Base-by-base conservation (phyloP, 2,797 vertebrate species). In the Aselliscus stoliczkanus region DNA sequence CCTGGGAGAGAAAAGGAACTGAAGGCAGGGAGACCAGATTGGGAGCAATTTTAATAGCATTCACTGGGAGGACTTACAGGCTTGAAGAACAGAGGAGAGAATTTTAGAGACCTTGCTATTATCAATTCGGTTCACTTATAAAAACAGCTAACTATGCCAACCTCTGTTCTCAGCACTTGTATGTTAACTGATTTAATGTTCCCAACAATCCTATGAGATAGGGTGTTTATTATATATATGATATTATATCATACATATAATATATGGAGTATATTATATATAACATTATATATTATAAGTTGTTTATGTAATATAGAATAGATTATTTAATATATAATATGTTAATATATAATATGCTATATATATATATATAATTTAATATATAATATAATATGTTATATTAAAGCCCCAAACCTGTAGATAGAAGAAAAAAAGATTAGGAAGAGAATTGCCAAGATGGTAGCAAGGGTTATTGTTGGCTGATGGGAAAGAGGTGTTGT, bases 71-170 rank as follows among this genome's bases (percentile, higher is more conserved):
- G 21, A n/a, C 20, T 10, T 42, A 17, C 47, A 37, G n/a, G n/a
- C 27, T 86, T 58, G n/a, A 76, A 62, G 44, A 77, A 37, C 17
- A 29, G 27, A 37, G 44, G 44, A n/a, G 69, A 44, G 25, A n/a
- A 37, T 37, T 76, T 17, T 5, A 50, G 85, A 76, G 65, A 44
- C n/a, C 10, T 25, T 52, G 56, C 17, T 18, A 69, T n/a, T n/a
- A n/a, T n/a, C n/a, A 62, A 15, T n/a, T 69, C 11, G 0, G 14
- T 52, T 69, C 15, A 2, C 47, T 52, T 27, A 29, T 0, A 6
- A 47, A 17, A 37, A 52, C 17, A 8, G 27, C 27, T 42, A n/a
- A 21, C 18, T 60, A 15, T 18, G 58, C 50, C 12, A 65, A n/a
- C 3, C 44, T 39, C 47, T 23, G 21, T 31, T 58, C 72, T 67